Percentiles rank a stretch among this genome's conserved stretches.
Conservation (phyloP, 2,797 vertebrate genomes). For the Falco novaeseelandiae region DNA sequence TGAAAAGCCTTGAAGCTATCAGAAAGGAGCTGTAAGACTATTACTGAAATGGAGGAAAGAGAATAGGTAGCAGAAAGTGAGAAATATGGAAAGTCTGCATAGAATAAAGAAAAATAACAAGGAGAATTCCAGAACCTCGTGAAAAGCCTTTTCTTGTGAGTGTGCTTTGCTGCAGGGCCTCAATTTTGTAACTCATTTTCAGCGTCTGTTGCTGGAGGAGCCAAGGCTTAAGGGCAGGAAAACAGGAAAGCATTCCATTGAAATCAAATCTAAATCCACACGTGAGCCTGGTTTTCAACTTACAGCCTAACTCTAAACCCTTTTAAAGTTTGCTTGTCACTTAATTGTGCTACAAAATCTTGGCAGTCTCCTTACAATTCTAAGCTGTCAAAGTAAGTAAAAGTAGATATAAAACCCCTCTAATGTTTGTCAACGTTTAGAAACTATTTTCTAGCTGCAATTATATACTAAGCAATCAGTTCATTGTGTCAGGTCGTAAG, state of each 20-base stretch:
- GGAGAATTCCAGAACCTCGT: background rate
- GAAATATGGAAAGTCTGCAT: background rate
- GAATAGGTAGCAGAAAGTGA: background rate
- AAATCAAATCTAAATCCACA: conserved; percentile 55
- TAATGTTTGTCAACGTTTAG: conserved; percentile 38
- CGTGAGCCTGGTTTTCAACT: conserved; percentile 46
- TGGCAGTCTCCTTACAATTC: conserved; percentile 45
- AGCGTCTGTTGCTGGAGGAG: background rate
- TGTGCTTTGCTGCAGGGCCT: background rate
- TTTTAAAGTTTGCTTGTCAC: conserved; percentile 51
- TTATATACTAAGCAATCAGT: background rate
- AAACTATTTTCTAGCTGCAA: conserved; percentile 53
- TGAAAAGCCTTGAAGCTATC: background rate
- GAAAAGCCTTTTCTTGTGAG: background rate
- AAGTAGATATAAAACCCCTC: conserved; percentile 13
- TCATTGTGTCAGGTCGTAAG: background rate
- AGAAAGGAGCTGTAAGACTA: background rate
- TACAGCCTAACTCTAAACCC: conserved; percentile 31
- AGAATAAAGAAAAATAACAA: background rate
- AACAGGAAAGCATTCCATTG: conserved; percentile 13
- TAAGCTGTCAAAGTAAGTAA: conserved; percentile 54
- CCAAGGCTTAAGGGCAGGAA: conserved; percentile 24
- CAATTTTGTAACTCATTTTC: background rate
- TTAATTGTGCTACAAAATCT: conserved; percentile 55
- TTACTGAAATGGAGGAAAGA: background rate